Conservation (phyloP, 1,140 invertebrate species). For the Bombus superbus region DNA sequence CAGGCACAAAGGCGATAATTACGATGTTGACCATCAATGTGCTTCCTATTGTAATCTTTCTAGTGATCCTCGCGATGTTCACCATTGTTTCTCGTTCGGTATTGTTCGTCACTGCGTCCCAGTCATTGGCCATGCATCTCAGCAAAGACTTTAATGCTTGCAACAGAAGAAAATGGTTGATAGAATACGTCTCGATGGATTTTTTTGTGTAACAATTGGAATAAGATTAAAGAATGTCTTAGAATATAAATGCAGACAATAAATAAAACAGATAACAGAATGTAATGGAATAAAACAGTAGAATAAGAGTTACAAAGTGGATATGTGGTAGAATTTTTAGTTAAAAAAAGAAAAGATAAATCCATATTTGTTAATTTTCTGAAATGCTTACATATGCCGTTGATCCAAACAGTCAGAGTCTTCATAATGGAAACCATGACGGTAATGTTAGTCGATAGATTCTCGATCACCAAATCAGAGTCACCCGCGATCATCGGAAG, state of each 20-base stretch:
- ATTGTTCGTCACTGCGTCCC: not conserved
- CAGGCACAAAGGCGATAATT: no score
- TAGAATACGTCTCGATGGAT: not conserved
- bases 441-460: slow-evolving; percentile 51
- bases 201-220: not conserved
- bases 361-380: not conserved
- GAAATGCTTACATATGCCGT: slow-evolving; percentile 48
- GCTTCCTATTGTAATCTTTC: slow-evolving; percentile 44
- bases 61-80: slow-evolving; percentile 27
- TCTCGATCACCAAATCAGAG: slow-evolving; percentile 53
- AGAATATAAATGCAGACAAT: no score
- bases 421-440: slow-evolving; percentile 46
- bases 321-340: no score
- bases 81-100: slow-evolving; percentile 43
- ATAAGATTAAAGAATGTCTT: not conserved
- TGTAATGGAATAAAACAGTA: no score
- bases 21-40: not conserved
- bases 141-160: slow-evolving; percentile 57
- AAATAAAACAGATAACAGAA: no score
- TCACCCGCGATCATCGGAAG: slow-evolving; percentile 28
- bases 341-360: no score
- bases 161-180: no score
- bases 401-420: slow-evolving; percentile 44
- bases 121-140: slow-evolving; percentile 50
- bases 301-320: no score